phyloP scores from a whole-genome alignment of 2,888 invertebrate species.

The Shargacucullia verbasci region DNA sequence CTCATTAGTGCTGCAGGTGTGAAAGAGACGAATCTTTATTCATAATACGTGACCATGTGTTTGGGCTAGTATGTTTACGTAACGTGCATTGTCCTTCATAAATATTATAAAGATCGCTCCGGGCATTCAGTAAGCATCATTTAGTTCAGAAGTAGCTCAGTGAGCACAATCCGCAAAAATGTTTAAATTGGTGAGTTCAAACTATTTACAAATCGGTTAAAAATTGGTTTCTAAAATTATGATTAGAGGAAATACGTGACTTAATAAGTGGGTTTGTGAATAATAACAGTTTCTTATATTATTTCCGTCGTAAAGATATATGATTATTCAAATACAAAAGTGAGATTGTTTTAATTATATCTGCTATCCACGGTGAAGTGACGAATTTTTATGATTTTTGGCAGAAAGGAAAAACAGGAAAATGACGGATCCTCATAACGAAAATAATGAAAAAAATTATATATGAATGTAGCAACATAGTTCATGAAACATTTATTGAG shows the following conservation, averaged over 20 bases:
- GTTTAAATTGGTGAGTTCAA: conserved; percentile 83
- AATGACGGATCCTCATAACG: no score
- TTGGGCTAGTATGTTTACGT: conserved; percentile 26
- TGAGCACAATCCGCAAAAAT: conserved; percentile 61
- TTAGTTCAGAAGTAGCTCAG: conserved; percentile 52
- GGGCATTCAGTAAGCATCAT: conserved; percentile 52
- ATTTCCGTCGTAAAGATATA: no score
- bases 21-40: conserved; percentile 21
- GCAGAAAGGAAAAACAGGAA: no score
- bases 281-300: no score
- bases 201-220: conserved; percentile 11
- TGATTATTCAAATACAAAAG: no score
- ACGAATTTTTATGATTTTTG: no score
- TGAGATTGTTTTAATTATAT: no score
- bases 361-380: no score
- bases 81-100: conserved; percentile 54
- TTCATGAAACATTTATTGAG: no score
- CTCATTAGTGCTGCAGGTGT: conserved; percentile 7
- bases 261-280: no score
- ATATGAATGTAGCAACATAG: no score
- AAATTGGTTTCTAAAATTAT: neutral
- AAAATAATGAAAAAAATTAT: no score
- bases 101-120: conserved; percentile 58
- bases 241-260: neutral
- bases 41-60: conserved; percentile 5